Evolutionary conservation across 2,113 vertebrate genomes (phyloP), one percentile per base, ranked within the genome.

Genomic region (cat (Felis catus)): DNA sequence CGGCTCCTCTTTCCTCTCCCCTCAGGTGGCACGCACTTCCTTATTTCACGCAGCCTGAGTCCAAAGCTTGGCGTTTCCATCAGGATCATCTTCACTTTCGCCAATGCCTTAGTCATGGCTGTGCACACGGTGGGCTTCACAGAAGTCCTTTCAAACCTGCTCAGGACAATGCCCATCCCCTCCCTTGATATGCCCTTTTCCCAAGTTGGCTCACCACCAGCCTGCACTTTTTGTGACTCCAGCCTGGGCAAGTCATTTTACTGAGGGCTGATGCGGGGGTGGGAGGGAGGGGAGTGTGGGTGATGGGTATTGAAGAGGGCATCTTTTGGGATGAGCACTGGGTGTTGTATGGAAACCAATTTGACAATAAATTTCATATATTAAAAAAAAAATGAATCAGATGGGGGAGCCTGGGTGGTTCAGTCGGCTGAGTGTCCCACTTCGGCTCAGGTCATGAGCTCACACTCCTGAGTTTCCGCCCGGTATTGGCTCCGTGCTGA

Each of bases 91-190:
- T 99, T 99, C 86, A 98, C 98, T 85, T 99, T 99, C 18, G 98
- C 98, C 90, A 99, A 98, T 2, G 98, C 98, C 10, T 95, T 99
- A n/a, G 99, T 98, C 4, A 98, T 98, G 92, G 98, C 99, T 12
- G 98, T 99, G 93, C 98, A 99, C 55, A 98, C 98, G 0, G 98
- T 98, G 68, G 98, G 98, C 36, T 99, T 99, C 87, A 79, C 98
- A 1, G 98, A 99, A 95, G 99, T 98, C 14, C 98, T 99, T 92
- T 74, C 83, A 16, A 98, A 99, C 74, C 94, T 99, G 21, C 94
- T 99, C n/a, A 51, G 90, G 94, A 98, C 99, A 98, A 31, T 68
- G 55, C 36, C 21, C 13, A 18, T 70, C 12, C 27, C 14, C 53
- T 71, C 23, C 36, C n/a, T 48, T 18, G 19, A 10, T 61, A 18